A percentile compares a stretch with the other conserved stretches of the same genome.
phyloP scores from a whole-genome alignment of 2,113 vertebrate species.

The Crotalus tigris region DNA sequence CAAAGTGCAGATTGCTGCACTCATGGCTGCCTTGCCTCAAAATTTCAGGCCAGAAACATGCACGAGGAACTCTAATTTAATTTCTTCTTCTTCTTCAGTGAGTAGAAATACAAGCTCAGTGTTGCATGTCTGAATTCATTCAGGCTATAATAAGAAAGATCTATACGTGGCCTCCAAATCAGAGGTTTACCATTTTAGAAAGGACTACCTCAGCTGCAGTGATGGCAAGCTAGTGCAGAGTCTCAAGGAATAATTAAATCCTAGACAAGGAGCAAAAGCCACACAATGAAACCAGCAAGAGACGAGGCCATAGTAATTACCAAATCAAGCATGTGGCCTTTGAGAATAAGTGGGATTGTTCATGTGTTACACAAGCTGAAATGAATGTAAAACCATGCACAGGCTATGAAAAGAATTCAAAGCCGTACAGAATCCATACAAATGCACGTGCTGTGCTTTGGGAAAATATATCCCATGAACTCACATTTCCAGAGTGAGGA shows the following conservation, averaged over 20 bases:
- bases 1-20: not conserved
- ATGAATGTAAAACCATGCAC: constrained; percentile 63
- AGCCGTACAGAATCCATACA: constrained; percentile 49
- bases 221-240: constrained; percentile 49
- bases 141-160: not conserved
- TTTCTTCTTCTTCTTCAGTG: not conserved
- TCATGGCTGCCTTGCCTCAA: not conserved
- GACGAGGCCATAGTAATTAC: constrained; percentile 68
- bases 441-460: constrained; percentile 44
- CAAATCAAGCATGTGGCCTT: constrained; percentile 71
- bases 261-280: constrained; percentile 57
- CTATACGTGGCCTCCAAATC: not conserved
- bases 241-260: constrained; percentile 65
- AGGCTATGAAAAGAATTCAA: constrained; percentile 53
- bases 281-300: constrained; percentile 66
- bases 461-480: constrained; percentile 42
- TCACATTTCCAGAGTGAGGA: constrained; percentile 46
- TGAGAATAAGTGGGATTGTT: constrained; percentile 65
- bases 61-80: not conserved
- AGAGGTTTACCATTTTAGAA: constrained; percentile 16
- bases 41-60: not conserved
- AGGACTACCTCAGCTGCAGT: constrained; percentile 27
- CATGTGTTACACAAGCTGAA: constrained; percentile 70
- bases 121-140: constrained; percentile 25
- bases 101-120: not conserved